Conservation (phyloP, 2,888 invertebrate genomes). For the Lepidocyrtoides sp. region DNA sequence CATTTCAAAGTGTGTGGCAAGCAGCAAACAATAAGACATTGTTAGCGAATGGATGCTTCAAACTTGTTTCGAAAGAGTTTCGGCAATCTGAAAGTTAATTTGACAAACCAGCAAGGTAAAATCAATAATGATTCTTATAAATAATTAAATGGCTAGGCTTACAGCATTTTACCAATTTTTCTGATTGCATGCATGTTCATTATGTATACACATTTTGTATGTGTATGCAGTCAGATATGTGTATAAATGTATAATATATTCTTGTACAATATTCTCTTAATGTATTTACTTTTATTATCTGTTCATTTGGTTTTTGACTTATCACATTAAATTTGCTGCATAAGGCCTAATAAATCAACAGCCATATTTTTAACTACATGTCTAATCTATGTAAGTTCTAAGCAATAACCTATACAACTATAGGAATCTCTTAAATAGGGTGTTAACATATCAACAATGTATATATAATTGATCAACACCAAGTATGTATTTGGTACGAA, state of each 20-base stretch:
- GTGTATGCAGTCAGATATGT: too few species aligned
- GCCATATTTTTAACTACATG: background rate
- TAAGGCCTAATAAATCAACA: conserved; percentile 18
- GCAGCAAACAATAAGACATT: background rate
- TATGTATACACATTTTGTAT: too few species aligned
- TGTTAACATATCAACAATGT: too few species aligned
- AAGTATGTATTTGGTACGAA: background rate
- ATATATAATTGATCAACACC: background rate
- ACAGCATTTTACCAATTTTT: too few species aligned
- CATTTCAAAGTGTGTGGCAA: background rate
- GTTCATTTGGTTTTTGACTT: conserved; percentile 46
- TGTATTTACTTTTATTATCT: conserved; percentile 32
- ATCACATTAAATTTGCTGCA: conserved; percentile 56
- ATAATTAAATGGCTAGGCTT: too few species aligned
- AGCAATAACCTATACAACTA: background rate
- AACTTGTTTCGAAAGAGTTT: background rate
- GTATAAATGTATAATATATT: background rate
- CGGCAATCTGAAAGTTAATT: background rate
- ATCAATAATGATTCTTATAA: background rate
- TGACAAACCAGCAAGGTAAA: background rate
- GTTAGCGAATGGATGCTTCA: background rate
- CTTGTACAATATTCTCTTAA: background rate
- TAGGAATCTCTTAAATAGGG: background rate
- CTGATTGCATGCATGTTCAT: too few species aligned
- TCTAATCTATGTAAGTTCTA: too few species aligned